Conservation (phyloP, 2,888 invertebrate species). For the Cosmopolites sordidus region DNA sequence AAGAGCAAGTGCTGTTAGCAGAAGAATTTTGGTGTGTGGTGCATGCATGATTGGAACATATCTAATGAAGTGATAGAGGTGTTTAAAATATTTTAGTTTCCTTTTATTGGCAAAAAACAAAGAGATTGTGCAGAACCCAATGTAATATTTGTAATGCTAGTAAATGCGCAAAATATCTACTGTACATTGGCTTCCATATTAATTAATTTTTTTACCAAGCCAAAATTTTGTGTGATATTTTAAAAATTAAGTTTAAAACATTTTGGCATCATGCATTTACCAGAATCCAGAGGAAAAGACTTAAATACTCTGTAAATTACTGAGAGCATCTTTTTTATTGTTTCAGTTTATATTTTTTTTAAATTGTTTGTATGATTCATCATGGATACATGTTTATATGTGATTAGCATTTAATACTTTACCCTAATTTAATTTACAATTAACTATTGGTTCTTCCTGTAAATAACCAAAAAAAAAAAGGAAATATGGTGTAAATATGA, state of each 20-base stretch:
- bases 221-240: constrained; percentile 24
- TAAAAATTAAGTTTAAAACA: neutral
- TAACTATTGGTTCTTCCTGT: constrained; percentile 22
- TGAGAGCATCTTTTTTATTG: too few species aligned
- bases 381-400: neutral
- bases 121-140: too few species aligned
- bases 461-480: constrained; percentile 23
- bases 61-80: neutral
- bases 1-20: constrained; percentile 56
- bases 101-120: neutral
- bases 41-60: constrained; percentile 19
- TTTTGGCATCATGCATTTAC: too few species aligned
- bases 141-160: too few species aligned
- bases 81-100: neutral
- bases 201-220: constrained; percentile 15
- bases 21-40: constrained; percentile 9
- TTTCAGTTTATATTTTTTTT: too few species aligned
- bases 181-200: constrained; percentile 10
- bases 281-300: too few species aligned
- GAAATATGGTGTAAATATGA: constrained; percentile 18
- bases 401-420: constrained; percentile 15
- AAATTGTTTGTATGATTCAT: too few species aligned
- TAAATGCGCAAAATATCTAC: too few species aligned
- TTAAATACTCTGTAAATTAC: too few species aligned
- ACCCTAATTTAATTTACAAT: constrained; percentile 10